Base-by-base conservation (phyloP, 2,888 invertebrate species). In the Drosophila borborema region DNA sequence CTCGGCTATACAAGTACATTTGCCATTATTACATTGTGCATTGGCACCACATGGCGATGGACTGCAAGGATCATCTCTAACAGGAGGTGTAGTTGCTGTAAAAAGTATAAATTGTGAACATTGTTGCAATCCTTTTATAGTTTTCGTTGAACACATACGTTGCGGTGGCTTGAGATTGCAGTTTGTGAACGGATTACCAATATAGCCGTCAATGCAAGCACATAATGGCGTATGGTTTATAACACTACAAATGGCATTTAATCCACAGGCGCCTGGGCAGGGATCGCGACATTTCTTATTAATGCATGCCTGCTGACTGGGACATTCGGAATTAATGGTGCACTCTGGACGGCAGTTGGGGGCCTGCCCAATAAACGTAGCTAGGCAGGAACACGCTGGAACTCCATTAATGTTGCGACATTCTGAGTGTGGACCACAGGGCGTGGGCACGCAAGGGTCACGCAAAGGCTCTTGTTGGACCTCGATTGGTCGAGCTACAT, bases 31-130 rank as follows among this genome's bases (percentile, higher is more conserved):
- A 85, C 96, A 96, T 76, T 95, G 93, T 46, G 96, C 95, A 89
- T 96, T 96, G 8, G 95, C 94, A 18, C 96, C 97, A 90, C 98
- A 98, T 6, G 96, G 96, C 36, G 96, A 95, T 49, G 96, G 96
- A 84, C 95, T 94, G 90, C 97, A 97, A n/a, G 95, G 96, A 91
- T 92, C 91, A 64, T 91, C 89, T 9, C 63, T 71, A 23, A 78
- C 46, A 0, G 91, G 86, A 38, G 91, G 81, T 0, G 82, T 64
- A 8, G 90, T 86, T 10, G 89, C 91, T 91, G 77, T n/a, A 70
- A 81, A 51, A 60, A n/a, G 61, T 45, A n/a, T n/a, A 23, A 28
- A 48, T 20, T 10, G 0, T 66, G 34, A 72, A 20, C 16, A 69
- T 55, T 46, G 18, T 34, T 34, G 45, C 16, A 40, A 18, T 38